These are phyloP conservation scores for Numenius phaeopus DNA, from an alignment of 2,797 vertebrate genomes.

Conservation along the genomic window DNA sequence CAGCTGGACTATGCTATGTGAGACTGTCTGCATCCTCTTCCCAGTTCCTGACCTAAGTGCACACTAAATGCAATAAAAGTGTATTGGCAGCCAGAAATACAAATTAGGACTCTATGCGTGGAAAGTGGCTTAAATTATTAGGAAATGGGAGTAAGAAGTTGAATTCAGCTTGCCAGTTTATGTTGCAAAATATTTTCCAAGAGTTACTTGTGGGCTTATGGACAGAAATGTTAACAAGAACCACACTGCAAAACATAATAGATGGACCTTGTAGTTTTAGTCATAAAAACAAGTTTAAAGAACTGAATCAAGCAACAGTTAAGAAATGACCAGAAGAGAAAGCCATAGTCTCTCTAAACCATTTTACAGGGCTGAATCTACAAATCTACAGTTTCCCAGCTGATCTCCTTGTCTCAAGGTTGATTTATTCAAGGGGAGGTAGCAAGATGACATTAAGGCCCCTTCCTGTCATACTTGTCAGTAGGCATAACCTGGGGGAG, in stretches of 20 bases:
- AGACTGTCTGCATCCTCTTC: background rate
- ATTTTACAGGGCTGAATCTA: background rate
- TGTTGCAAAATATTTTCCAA: background rate
- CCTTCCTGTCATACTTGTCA: background rate
- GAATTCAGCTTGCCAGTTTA: background rate
- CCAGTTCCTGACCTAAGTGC: background rate
- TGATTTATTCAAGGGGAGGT: background rate
- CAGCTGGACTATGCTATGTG: background rate
- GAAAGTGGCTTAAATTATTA: background rate
- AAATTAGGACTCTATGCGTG: background rate
- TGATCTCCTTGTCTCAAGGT: background rate
- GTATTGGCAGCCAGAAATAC: background rate
- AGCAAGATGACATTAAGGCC: background rate
- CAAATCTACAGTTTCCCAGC: background rate
- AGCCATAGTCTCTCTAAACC: background rate
- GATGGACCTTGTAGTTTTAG: background rate
- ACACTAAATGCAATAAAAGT: background rate
- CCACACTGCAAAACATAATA: background rate
- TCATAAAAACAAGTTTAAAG: background rate
- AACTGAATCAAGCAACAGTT: background rate
- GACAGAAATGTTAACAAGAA: background rate
- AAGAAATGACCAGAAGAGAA: background rate
- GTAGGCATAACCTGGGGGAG: background rate
- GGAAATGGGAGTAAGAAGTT: background rate
- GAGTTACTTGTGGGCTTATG: background rate